These are phyloP conservation scores for Homalodisca vitripennis DNA, from an alignment of 1,140 invertebrate genomes.

Conservation along the genomic window DNA sequence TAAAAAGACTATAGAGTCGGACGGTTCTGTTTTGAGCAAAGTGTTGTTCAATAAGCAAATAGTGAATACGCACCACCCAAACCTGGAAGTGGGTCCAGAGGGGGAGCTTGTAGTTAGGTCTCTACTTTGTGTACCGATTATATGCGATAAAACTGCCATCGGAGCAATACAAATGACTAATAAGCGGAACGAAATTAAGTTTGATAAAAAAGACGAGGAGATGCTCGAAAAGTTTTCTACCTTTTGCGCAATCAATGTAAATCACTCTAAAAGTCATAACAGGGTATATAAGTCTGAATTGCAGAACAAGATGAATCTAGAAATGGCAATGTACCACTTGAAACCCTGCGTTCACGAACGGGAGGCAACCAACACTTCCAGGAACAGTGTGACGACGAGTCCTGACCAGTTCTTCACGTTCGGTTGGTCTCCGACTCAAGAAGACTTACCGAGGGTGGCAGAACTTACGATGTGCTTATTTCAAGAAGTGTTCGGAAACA, in stretches of 20 bases:
- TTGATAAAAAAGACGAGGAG: not conserved
- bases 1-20: not conserved
- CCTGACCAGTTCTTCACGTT: slow-evolving; percentile 28
- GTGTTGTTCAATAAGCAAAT: not conserved
- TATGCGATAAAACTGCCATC: not conserved
- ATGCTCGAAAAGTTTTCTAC: not conserved
- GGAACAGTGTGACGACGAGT: not conserved
- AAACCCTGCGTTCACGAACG: slow-evolving; percentile 12
- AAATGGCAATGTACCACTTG: not conserved
- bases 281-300: not conserved
- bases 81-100: too few species aligned
- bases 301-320: not conserved
- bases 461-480: slow-evolving; percentile 25
- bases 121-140: not conserved
- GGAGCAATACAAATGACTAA: slow-evolving; percentile 6
- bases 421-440: slow-evolving; percentile 30
- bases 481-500: slow-evolving; percentile 19
- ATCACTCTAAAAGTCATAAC: not conserved
- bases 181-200: not conserved
- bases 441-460: slow-evolving; percentile 12
- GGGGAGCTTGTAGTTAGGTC: not conserved
- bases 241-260: not conserved
- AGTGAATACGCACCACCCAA: not conserved
- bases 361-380: not conserved
- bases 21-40: not conserved